Evolutionary conservation across 2,888 invertebrate genomes (phyloP), one percentile per base, ranked within the genome.

Genomic region (Sicus ferrugineus): DNA sequence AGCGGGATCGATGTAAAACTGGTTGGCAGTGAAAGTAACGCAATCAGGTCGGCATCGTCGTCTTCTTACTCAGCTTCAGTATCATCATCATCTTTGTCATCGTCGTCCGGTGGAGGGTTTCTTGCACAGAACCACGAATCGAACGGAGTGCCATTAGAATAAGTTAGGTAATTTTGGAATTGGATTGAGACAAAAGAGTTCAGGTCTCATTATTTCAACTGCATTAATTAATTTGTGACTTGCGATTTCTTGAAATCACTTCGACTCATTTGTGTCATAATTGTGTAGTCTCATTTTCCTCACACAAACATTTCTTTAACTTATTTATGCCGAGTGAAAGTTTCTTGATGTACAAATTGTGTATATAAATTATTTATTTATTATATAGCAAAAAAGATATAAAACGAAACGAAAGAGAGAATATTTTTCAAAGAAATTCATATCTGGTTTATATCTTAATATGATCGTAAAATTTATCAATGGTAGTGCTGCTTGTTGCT

Each of bases 81-180:
- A 2, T 67, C 65, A 23, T 59, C 19, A 34, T 7, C 31, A 70
- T 61, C 50, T 69, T 64, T 61, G 28, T 19, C 61, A 54, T 58
- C 63, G 11, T 38, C 9, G 46, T 26, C 48, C 19, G 34, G 59
- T 58, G 70, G 56, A 38, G 73, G 72, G 6, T 56, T 52, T 54
- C 67, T 61, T n/a, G 28, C 67, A 30, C 70, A 71, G 11, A 52
- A 52, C 11, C 75, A 77, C 52, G 71, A 74, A 42, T 70, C 75
- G 34, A 77, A 77, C 42, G 78, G 78, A 58, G 76, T 77, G 38
- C 77, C 77, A 59, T 73, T 73, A 63, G 72, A 76, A 61, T 76
- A 74, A 71, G 50, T 28, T 52, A 2, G 3, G n/a, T 34, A 34
- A 7, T 34, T 34, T 34, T 34, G 14, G 14, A 34, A 26, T 16